These are phyloP conservation scores for Eumerus sabulonum DNA, from an alignment of 2,888 invertebrate genomes.

Conservation along the genomic window DNA sequence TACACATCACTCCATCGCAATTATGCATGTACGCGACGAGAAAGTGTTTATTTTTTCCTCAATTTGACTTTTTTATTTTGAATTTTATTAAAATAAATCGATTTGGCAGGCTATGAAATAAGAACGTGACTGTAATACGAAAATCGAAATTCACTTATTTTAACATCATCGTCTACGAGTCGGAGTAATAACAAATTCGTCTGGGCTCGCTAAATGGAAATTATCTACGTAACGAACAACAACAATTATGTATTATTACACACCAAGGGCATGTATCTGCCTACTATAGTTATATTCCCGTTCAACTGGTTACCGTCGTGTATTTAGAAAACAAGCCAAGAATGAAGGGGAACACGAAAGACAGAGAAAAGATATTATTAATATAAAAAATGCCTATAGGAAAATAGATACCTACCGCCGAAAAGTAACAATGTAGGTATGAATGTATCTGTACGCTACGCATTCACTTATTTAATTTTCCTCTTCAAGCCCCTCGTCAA, in stretches of 20 bases:
- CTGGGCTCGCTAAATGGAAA: conserved; percentile 31
- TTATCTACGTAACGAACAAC: conserved; percentile 13
- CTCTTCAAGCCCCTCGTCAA: background rate
- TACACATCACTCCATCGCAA: conserved; percentile 12
- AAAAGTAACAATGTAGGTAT: no score
- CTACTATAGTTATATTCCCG: background rate
- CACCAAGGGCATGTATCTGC: conserved; percentile 16
- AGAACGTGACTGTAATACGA: conserved; percentile 32
- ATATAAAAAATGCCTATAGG: conserved; percentile 3
- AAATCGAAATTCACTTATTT: conserved; percentile 7
- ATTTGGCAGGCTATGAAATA: conserved; percentile 50
- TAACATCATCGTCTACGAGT: conserved; percentile 4
- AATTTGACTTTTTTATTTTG: no score
- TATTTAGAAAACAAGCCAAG: background rate
- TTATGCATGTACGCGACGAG: conserved; percentile 25
- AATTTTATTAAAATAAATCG: conserved; percentile 40
- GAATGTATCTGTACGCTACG: no score
- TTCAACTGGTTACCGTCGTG: conserved; percentile 22
- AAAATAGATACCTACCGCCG: background rate
- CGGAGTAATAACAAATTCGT: conserved; percentile 24
- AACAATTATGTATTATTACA: conserved; percentile 35
- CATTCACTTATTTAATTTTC: conserved; percentile 13
- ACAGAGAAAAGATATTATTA: conserved; percentile 21
- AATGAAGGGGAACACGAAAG: no score
- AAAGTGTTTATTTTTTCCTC: background rate